A percentile compares a stretch with the other conserved stretches of the same genome.
Evolutionary conservation across 2,797 vertebrate species (phyloP).

Genomic region (Lerista edwardsae): DNA sequence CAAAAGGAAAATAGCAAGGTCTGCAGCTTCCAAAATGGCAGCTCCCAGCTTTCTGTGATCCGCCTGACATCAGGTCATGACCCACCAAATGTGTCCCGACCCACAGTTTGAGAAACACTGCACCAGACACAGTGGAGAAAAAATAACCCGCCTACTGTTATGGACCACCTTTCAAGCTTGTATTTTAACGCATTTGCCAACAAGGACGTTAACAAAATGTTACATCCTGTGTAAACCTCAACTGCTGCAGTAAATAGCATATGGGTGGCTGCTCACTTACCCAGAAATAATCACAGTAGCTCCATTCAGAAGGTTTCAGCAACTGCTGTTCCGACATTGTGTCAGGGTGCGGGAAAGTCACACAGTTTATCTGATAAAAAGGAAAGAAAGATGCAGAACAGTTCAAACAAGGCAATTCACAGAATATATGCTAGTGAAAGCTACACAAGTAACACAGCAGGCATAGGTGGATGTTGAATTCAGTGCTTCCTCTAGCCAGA

Average conservation of each 20-base stretch:
- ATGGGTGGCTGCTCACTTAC: constrained; percentile 79
- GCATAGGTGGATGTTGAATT: constrained; percentile 16
- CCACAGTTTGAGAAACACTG: no score
- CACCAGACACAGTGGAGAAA: no score
- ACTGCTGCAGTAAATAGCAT: constrained; percentile 47
- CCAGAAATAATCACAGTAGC: constrained; percentile 99
- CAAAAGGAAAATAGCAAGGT: no score
- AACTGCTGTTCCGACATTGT: constrained; percentile 92
- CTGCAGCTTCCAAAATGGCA: no score
- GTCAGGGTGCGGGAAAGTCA: constrained; percentile 92
- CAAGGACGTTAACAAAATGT: constrained; percentile 39
- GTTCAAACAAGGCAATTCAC: constrained; percentile 6
- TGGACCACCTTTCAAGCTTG: neutral
- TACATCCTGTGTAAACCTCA: constrained; percentile 30
- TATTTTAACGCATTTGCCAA: constrained; percentile 23
- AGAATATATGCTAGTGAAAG: constrained; percentile 30
- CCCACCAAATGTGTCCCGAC: no score
- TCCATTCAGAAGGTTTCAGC: constrained; percentile 95
- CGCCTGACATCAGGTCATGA: no score
- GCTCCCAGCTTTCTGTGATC: no score
- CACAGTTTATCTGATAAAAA: constrained; percentile 88
- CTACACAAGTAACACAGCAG: constrained; percentile 41
- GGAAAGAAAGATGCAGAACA: constrained; percentile 8
- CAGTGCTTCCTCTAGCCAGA: constrained; percentile 34
- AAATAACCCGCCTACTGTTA: neutral